Base-by-base conservation (phyloP, 2,888 invertebrate genomes). In the Zhuqinia jingwanae region DNA sequence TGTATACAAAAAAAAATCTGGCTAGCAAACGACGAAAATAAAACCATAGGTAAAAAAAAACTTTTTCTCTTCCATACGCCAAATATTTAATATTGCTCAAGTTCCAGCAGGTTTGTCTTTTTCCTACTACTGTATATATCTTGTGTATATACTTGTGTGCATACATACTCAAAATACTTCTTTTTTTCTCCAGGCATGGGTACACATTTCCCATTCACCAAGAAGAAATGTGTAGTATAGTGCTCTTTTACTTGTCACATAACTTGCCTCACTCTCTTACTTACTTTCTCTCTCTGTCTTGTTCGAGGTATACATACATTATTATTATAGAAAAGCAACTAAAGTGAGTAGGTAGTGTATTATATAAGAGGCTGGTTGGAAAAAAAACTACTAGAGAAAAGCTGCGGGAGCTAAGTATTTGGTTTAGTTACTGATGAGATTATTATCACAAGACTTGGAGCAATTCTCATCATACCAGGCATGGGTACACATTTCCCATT, bases 371-470 rank as follows among this genome's bases (percentile, higher is more conserved):
- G 53, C n/a, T 30, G 36, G 50, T 70, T 70, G 75, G 75, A 27
- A 53, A 13, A n/a, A n/a, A 36, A 53, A 53, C 30, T 75, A 20
- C 53, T 36, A 36, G 65, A 63, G 47, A 27, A 65, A 77, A 77
- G 77, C 85, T 77, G 85, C 78, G 85, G 85, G 85, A 85, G 85
- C 78, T 70, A 47, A 76, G 77, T 78, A 60, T 85, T 78, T 78
- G 65, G 85, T 78, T 85, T 85, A 84, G 58, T 84, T 77, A 84
- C 83, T 85, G 78, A 85, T 77, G 85, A 78, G 85, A 85, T 85
- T 85, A 85, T 85, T 77, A 85, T 85, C 78, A 77, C 78, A 83
- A 77, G 58, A 83, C 76, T 56, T 22, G 60, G 83, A 77, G 77
- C 58, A 81, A 75, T 82, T 63, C 75, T 36, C 78, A 30, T 76